Evolutionary conservation across 2,113 vertebrate genomes (phyloP), one percentile per base, ranked within the genome.

Genomic region (Gobius niger): DNA sequence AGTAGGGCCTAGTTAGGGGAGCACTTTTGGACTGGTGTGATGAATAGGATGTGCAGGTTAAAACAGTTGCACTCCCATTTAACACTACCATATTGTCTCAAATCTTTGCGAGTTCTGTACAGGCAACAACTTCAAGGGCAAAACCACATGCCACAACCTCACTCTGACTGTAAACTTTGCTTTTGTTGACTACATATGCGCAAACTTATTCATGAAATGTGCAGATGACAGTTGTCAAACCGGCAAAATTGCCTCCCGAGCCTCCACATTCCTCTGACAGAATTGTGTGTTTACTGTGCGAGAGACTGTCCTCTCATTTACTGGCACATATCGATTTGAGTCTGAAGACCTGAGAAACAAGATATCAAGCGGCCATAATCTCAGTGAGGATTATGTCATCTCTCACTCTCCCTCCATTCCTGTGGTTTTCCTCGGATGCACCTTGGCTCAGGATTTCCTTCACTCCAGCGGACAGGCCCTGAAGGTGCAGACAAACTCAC

Each of bases 291-390:
- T 47, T 51, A 63, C 15, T 15, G n/a, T 56, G 54, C 49, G 40
- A 24, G 46, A n/a, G 19, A 49, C 44, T 47, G 60, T 14, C 44
- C 59, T 65, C 51, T 75, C 67, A 63, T 64, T 79, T 65, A 63
- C 75, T 76, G 77, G 73, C 67, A 63, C 72, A 67, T 83, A 88
- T 88, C 85, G 88, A 88, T 89, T 57, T 85, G 68, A 75, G 78
- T 80, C 81, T 83, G 65, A 52, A 65, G 57, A 78, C 72, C 70
- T 67, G 44, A 76, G 68, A 85, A 82, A 82, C 73, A 79, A 86
- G 84, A 78, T 88, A 88, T 88, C 82, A 76, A 67, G 78, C 64
- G 75, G 77, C 71, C 77, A 76, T 84, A 82, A 81, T 82, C 81
- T 81, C 70, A 63, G 64, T 82, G 68, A 68, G 76, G 84, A 85